Conservation (phyloP, 2,113 vertebrate species). For the Thunnus maccoyii region DNA sequence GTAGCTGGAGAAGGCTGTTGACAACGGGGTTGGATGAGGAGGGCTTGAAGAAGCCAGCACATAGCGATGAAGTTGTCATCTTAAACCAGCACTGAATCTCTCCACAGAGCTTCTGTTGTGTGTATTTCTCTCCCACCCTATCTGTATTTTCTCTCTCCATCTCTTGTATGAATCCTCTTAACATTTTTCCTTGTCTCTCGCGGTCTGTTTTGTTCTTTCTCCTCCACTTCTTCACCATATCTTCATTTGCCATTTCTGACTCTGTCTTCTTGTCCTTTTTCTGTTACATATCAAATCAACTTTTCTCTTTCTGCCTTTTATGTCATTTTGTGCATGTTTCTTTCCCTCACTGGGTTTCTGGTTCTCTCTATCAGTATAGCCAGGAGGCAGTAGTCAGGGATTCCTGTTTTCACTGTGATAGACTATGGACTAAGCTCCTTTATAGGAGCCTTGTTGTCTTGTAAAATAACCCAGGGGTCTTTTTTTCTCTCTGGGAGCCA, state of each 20-base stretch:
- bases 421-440: constrained; percentile 70
- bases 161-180: constrained; percentile 1
- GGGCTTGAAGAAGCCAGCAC: constrained; percentile 29
- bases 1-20: constrained; percentile 36
- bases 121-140: too few species aligned
- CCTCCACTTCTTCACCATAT: constrained; percentile 13
- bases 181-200: constrained; percentile 5
- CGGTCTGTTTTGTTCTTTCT: neutral
- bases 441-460: constrained; percentile 77
- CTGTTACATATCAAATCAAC: constrained; percentile 10
- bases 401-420: constrained; percentile 68
- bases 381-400: constrained; percentile 63
- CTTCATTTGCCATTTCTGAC: constrained; percentile 18
- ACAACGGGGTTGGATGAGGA: constrained; percentile 40
- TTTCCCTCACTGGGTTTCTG: constrained; percentile 30
- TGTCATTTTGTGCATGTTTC: constrained; percentile 41
- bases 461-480: constrained; percentile 62
- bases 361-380: constrained; percentile 49
- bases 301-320: constrained; percentile 10
- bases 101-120: neutral
- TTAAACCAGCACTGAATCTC: neutral
- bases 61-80: constrained; percentile 57
- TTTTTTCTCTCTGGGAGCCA: constrained; percentile 59
- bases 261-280: constrained; percentile 9
- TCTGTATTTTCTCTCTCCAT: neutral